Evolutionary conservation across 2,888 invertebrate genomes (phyloP), one percentile per base, ranked within the genome.

Genomic region (Empis stercorea): DNA sequence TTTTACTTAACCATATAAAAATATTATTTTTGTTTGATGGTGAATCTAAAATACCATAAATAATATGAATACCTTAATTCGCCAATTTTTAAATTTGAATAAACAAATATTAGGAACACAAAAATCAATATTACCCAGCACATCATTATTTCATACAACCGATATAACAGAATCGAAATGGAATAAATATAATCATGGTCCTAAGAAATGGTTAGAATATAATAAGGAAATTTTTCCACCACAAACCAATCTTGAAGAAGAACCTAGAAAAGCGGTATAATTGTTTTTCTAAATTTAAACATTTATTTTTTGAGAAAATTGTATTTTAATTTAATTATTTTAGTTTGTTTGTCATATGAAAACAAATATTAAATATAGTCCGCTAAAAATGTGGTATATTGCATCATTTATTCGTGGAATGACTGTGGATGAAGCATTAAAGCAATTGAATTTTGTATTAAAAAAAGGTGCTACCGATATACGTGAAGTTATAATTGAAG

Each of bases 331-430:
- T 16, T 16, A 11, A n/a, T n/a, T n/a, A n/a, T n/a, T 79, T 51
- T 68, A 94, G 94, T 94, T 78, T 72, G 78, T 95, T 1, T 92
- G 91, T 57, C 92, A 95, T 68, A 77, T 81, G 72, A 80, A 83
- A 60, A 70, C 75, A 14, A 85, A 92, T 61, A 77, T 96, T 40
- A 91, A 91, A 70, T 93, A 94, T 64, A 89, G 89, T 60, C 85
- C 85, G 1, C 81, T 86, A 62, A 96, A 93, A 65, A 80, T 96
- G 78, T 94, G 92, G 91, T 94, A 93, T 57, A 76, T 93, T 39
- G 89, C 94, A 4, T 72, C 75, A 55, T 76, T 95, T 61, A 79
- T 96, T 3, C 76, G 95, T 58, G 96, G 96, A 13, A 83, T 95
- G 85, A 75, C 84, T 14, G 84, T 95, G 3, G 95, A 96, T 69